Percentiles rank a stretch among this genome's conserved stretches.
Evolutionary conservation across 2,113 vertebrate species (phyloP).

Genomic region (Motacilla alba): DNA sequence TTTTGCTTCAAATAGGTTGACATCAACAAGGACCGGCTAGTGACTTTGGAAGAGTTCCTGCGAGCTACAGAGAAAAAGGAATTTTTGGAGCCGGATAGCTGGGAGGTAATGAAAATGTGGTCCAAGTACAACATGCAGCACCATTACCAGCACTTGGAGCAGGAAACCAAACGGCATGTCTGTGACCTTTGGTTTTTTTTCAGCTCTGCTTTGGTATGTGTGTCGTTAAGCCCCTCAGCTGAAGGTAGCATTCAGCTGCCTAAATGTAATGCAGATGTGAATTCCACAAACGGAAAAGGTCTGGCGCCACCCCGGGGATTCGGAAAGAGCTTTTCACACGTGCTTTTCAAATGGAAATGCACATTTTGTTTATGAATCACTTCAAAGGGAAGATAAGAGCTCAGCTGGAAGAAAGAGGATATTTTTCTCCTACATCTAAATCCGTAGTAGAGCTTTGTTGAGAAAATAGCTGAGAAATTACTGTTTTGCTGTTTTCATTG

Average conservation of each 20-base stretch:
- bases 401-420: background rate
- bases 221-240: background rate
- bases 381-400: background rate
- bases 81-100: conserved; percentile 95
- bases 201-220: background rate
- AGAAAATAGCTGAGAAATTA: background rate
- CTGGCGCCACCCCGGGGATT: conserved; percentile 15
- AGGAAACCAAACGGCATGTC: background rate
- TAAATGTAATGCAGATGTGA: background rate
- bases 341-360: background rate
- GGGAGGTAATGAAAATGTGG: conserved; percentile 83
- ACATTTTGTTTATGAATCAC: background rate
- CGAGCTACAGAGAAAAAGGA: conserved; percentile 91
- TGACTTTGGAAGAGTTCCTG: conserved; percentile 91
- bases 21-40: conserved; percentile 87
- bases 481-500: background rate
- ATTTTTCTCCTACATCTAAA: background rate
- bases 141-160: background rate
- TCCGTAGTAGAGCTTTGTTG: background rate
- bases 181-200: conserved; percentile 2
- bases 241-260: background rate
- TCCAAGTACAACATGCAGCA: background rate
- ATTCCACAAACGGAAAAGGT: background rate
- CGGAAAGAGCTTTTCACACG: background rate
- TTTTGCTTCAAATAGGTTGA: conserved; percentile 83